Evolutionary conservation across 1,140 invertebrate species (phyloP), one percentile per base, ranked within the genome.

Genomic region (Octopus sinensis): DNA sequence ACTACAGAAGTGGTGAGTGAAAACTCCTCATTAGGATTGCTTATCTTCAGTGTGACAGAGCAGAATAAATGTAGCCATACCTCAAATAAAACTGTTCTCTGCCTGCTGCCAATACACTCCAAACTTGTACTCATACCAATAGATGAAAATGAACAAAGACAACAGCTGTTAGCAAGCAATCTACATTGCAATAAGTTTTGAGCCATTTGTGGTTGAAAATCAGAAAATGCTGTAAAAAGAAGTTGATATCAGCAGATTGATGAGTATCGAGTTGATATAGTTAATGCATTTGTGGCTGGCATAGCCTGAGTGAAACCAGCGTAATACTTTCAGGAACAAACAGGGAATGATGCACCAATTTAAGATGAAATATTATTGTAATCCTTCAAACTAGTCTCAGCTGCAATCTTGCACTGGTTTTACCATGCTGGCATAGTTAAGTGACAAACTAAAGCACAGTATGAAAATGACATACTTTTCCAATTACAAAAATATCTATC

Each of bases 11-110:
- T 43, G 30, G 30, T 43, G 30, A 43, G 30, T 43, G 30, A 43
- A 43, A 43, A 43, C 30, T 43, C 30, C 30, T 43, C 30, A 43
- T 43, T 43, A 43, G 30, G 30, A 73, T 73, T 9, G 68, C 13
- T 73, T 73, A 73, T 73, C 7, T 73, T 73, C 9, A 73, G 7
- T 17, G 68, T n/a, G 68, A 73, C 68, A 73, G 68, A 73, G 68
- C 68, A 73, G 17, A 73, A 73, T 73, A 73, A 73, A 73, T 9
- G 7, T 73, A 73, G 68, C 68, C 68, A 73, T 73, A 73, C 68
- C 68, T 73, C 68, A 73, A 73, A 73, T 73, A 73, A 73, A 73
- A 73, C 68, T 73, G 68, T 73, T 73, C 68, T 73, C 68, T 73
- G 68, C 17, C 68, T n/a, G 68, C 68, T 12, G 68, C 68, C 30